Evolutionary conservation across 2,113 vertebrate genomes (phyloP).

Genomic region (Delphinus delphis): DNA sequence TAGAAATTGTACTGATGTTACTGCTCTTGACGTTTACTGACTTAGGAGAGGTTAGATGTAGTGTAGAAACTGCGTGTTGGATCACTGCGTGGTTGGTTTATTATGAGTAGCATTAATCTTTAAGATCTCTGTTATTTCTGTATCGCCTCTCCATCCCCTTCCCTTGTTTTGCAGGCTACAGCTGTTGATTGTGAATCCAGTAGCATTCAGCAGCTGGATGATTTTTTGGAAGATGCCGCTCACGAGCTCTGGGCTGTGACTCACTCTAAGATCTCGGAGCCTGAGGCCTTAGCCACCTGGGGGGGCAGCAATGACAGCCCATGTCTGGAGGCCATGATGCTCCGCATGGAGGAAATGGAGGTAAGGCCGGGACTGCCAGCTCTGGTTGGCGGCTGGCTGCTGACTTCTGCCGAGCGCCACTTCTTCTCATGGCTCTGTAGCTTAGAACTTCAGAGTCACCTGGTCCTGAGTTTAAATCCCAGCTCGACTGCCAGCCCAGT

Average conservation of each 20-base stretch:
- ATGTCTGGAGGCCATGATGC: constrained; percentile 91
- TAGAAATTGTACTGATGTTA: background rate
- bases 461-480: background rate
- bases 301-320: constrained; percentile 75
- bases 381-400: background rate
- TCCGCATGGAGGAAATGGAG: constrained; percentile 97
- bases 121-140: background rate
- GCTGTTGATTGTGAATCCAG: constrained; percentile 75
- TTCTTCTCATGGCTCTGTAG: background rate
- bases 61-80: background rate
- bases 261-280: constrained; percentile 69
- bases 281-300: constrained; percentile 33
- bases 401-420: background rate
- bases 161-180: constrained; percentile 74
- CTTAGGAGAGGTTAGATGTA: background rate
- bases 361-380: constrained; percentile 77
- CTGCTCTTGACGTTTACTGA: background rate
- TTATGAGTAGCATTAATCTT: background rate
- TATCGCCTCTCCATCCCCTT: background rate
- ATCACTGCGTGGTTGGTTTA: background rate
- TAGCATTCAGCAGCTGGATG: constrained; percentile 79
- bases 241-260: constrained; percentile 75
- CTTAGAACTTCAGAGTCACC: background rate
- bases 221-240: constrained; percentile 83
- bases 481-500: background rate